Percentiles rank a stretch among this genome's conserved stretches.
phyloP scores from a whole-genome alignment of 2,797 vertebrate species.

The Apodemus agrarius region DNA sequence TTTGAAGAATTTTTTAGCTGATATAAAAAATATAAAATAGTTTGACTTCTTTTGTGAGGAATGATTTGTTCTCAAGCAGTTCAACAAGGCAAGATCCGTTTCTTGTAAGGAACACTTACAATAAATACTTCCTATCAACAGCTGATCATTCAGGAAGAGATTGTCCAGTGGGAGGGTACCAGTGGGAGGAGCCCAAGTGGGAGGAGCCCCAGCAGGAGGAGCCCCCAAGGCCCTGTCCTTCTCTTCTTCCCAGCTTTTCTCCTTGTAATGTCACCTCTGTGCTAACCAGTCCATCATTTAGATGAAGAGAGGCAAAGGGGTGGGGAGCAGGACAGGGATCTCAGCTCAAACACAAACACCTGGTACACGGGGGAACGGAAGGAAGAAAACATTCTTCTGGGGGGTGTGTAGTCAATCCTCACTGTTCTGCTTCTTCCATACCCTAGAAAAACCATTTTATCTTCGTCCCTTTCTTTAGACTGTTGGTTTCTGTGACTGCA shows the following conservation, averaged over 20 bases:
- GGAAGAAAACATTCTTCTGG: neutral
- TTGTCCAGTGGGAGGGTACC: no score
- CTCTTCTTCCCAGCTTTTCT: neutral
- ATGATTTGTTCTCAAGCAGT: constrained; percentile 40
- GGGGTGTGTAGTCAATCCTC: neutral
- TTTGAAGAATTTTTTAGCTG: constrained; percentile 17
- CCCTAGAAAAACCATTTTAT: neutral
- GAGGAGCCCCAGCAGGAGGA: no score
- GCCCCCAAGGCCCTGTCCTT: neutral
- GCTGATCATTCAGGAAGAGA: neutral
- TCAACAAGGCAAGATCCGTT: neutral
- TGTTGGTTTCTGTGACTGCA: constrained; percentile 31
- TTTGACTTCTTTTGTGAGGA: neutral
- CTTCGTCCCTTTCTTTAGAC: neutral
- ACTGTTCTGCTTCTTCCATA: neutral
- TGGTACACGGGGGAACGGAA: neutral
- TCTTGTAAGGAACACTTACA: neutral
- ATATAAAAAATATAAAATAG: neutral
- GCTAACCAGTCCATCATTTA: neutral
- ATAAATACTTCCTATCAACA: neutral
- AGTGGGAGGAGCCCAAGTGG: no score
- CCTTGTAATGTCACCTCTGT: neutral
- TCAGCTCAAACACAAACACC: neutral
- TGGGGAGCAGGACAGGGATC: neutral
- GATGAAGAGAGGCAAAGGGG: neutral